Evolutionary conservation across 1,140 invertebrate genomes (phyloP), one percentile per base, ranked within the genome.

Genomic region (Procambarus virginalis): DNA sequence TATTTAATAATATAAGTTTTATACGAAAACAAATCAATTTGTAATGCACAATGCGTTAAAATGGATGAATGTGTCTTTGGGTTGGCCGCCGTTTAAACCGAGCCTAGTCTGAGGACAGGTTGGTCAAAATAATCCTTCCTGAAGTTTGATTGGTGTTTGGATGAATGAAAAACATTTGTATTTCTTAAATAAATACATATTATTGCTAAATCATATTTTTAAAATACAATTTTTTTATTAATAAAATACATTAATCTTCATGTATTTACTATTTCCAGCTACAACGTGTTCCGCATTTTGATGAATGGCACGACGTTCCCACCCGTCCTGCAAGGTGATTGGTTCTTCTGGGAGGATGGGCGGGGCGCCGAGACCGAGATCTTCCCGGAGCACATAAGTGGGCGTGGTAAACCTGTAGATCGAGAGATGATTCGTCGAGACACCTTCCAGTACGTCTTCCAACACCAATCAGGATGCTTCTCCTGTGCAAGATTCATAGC

Each of bases 281-380:
- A 34, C 12, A 14, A 0, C n/a, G 34, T 60, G 34, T 45, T 20
- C 58, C 8, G 6, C 80, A 17, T 64, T 10, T 46, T 48, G 5
- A 49, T 20, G 3, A 73, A 84, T 73, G 64, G 12, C 60, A 49
- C 73, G 14, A 4, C 58, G 4, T 91, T 91, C 55, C 91, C 91
- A 10, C 5, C 76, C 73, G 76, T 89, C 14, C 68, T 91, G 12
- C 86, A 80, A 80, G 91, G 91, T 3, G 78, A 86, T 45, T 91
- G 91, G 91, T 91, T 73, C 83, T 89, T 76, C 46, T 91, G 91
- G 91, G 87, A 91, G 22, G 64, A 89, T 8, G 91, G 91, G n/a
- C 73, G 83, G 34, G 78, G 80, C 22, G 49, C 76, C 1, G 77
- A 88, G 5, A 60, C 83, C 14, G 79, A 68, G 17, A 91, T 91